Evolutionary conservation across 1,140 invertebrate genomes (phyloP), one percentile per base, ranked within the genome.

Genomic region (Hyles euphorbiae): DNA sequence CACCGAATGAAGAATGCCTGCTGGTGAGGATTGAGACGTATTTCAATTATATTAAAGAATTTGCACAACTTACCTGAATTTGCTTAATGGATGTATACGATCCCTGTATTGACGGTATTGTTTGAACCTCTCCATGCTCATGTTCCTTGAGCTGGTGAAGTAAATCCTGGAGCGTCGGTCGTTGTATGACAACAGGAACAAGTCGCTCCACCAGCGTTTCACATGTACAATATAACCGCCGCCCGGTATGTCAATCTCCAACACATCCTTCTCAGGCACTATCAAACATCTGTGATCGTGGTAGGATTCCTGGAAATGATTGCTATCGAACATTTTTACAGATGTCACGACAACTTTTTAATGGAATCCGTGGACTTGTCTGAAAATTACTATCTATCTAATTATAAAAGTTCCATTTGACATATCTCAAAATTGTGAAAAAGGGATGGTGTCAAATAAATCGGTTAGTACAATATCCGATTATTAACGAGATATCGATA

Each of bases 81-180:
- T 72, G 48, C 73, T 78, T 33, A 78, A 62, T 9, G 76, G 76
- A 61, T 78, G 76, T 32, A 78, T 78, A 36, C 61, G 53, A 32
- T 54, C 51, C 10, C 56, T 57, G 43, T 69, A 65, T 5, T 62
- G 49, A 0, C 68, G 66, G 54, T 60, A 78, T 43, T 78, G 73
- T n/a, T 51, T 65, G 3, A 58, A 54, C 44, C 76, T 67, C 11
- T 68, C 70, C 46, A 68, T 64, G 53, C 61, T 67, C 51, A 76
- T 67, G 2, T 66, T 60, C 34, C 74, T 66, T 0, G 72, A 69
- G 51, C 76, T 77, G 0, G 58, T 60, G 52, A 72, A 77, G 48
- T 65, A 79, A 0, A 40, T 44, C 44, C 60, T 60, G 12, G 65
- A 49, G 50, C 67, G 56, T 7, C 49, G 49, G 45, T 70, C 61